Conservation (phyloP, 2,113 vertebrate genomes). For the Castor canadensis region DNA sequence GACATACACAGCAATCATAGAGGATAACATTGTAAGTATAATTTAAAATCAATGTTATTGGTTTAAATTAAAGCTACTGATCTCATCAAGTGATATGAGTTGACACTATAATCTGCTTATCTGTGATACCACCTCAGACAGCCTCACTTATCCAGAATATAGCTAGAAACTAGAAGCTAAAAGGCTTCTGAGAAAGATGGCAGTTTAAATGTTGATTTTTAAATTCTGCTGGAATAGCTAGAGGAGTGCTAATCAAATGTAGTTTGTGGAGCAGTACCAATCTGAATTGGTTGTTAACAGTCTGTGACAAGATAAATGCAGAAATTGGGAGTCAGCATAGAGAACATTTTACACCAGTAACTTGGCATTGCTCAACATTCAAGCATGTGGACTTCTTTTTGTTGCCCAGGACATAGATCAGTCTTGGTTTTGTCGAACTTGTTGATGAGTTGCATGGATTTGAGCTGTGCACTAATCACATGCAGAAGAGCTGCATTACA, state of each 20-base stretch:
- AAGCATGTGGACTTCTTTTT: neutral
- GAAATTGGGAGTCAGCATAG: neutral
- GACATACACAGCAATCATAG: neutral
- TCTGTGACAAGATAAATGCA: neutral
- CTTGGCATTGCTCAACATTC: neutral
- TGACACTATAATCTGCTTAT: neutral
- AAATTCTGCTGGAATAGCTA: neutral
- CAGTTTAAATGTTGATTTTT: neutral
- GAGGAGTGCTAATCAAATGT: neutral
- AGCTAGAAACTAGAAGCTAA: neutral
- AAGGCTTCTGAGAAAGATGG: neutral
- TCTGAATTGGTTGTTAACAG: neutral
- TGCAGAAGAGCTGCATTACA: neutral
- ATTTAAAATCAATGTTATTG: neutral
- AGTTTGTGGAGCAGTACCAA: neutral
- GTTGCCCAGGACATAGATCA: neutral
- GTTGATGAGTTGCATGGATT: neutral
- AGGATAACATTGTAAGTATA: neutral
- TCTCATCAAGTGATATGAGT: neutral
- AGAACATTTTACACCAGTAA: neutral
- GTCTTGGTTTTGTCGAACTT: neutral
- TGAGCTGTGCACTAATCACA: neutral
- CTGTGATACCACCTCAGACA: neutral
- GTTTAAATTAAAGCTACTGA: neutral
- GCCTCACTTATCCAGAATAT: neutral